Percentiles rank a stretch among this genome's conserved stretches.
Conservation (phyloP, 1,140 invertebrate genomes). For the Platorchestia sp. region DNA sequence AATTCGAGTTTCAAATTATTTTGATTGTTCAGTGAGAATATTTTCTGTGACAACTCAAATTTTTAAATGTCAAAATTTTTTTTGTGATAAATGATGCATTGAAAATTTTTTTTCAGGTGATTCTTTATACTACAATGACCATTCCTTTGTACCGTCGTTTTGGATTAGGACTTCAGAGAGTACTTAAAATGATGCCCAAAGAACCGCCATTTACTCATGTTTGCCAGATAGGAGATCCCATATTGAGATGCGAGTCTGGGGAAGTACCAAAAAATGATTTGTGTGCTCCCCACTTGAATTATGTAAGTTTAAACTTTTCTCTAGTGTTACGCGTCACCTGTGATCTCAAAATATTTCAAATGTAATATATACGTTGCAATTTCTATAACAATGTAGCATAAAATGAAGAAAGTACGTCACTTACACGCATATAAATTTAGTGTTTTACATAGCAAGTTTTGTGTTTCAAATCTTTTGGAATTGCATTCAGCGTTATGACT, state of each 20-base stretch:
- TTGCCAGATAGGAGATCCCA: not conserved
- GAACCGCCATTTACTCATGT: conserved; percentile 13
- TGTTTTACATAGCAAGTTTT: not conserved
- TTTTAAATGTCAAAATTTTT: not conserved
- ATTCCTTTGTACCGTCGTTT: not conserved
- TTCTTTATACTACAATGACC: not conserved
- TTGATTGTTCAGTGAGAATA: not conserved
- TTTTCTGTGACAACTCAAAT: not conserved
- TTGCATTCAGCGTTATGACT: not conserved
- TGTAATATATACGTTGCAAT: no score
- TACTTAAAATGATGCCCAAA: not conserved
- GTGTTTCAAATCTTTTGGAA: not conserved
- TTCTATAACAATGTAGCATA: no score
- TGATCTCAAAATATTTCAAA: no score
- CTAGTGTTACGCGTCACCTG: not conserved
- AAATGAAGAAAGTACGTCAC: no score
- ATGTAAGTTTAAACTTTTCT: not conserved
- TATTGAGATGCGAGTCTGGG: not conserved
- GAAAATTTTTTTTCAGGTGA: not conserved
- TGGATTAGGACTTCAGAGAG: not conserved
- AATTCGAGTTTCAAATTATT: not conserved
- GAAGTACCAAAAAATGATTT: not conserved
- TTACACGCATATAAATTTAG: not conserved
- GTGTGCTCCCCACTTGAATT: not conserved
- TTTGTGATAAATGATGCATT: not conserved